Conservation (phyloP, 2,888 invertebrate genomes). For the Drosophila aldrichi region DNA sequence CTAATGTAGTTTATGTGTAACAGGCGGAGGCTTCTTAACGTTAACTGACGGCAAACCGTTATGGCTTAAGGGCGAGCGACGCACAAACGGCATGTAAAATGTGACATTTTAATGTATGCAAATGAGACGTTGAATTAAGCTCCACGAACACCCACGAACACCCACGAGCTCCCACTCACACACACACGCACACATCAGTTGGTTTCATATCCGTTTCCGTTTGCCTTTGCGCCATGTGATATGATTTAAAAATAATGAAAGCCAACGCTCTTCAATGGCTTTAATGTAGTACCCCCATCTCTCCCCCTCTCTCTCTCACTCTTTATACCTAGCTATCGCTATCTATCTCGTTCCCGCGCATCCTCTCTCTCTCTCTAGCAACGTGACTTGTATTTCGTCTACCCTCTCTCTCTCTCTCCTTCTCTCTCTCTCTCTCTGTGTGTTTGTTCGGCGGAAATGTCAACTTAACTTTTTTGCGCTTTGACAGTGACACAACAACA, state of each 20-base stretch:
- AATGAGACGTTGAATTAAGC: slow-evolving; percentile 80
- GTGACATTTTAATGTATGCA: slow-evolving; percentile 81
- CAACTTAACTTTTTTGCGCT: slow-evolving; percentile 71
- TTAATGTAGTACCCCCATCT: slow-evolving; percentile 40
- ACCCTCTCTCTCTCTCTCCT: too few relatives aligned
- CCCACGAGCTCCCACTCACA: slow-evolving; percentile 5
- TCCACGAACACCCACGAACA: slow-evolving; percentile 39
- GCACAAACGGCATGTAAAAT: slow-evolving; percentile 81
- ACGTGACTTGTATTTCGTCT: slow-evolving; percentile 41
- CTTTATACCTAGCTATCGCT: too few relatives aligned
- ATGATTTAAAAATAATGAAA: slow-evolving; percentile 81
- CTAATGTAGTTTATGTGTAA: slow-evolving; percentile 79
- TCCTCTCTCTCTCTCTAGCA: not conserved
- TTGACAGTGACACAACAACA: slow-evolving; percentile 47
- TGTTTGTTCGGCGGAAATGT: slow-evolving; percentile 65
- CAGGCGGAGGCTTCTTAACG: slow-evolving; percentile 62
- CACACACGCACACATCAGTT: slow-evolving; percentile 45
- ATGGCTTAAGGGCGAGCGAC: slow-evolving; percentile 65
- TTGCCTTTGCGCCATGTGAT: slow-evolving; percentile 52
- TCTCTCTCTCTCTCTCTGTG: not conserved
- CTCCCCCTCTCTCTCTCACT: too few relatives aligned
- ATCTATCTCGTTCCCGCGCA: too few relatives aligned
- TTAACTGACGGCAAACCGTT: slow-evolving; percentile 70
- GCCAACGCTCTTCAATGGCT: slow-evolving; percentile 57
- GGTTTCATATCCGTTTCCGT: slow-evolving; percentile 74